Evolutionary conservation across 2,797 vertebrate genomes (phyloP).

Genomic region (Halcyon leucocephala): DNA sequence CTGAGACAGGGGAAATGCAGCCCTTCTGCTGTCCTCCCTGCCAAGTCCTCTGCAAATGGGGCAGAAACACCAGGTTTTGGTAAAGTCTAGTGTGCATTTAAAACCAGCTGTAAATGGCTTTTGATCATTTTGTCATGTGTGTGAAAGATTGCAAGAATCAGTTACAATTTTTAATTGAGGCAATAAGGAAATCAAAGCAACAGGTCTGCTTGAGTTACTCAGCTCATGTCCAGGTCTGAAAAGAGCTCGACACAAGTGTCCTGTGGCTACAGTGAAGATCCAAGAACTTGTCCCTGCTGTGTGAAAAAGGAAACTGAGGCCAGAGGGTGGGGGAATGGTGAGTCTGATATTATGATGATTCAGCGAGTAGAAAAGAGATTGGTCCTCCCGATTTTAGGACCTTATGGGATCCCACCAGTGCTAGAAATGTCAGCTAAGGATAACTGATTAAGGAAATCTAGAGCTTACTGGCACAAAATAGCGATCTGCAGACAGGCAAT

Average conservation of each 20-base stretch:
- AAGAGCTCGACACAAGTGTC: neutral
- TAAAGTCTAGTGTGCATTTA: neutral
- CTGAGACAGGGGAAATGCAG: conserved; percentile 26
- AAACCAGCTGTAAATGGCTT: conserved; percentile 30
- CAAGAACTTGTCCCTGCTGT: neutral
- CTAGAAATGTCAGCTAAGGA: neutral
- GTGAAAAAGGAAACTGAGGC: neutral
- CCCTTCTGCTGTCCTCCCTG: conserved; percentile 19
- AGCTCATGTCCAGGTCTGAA: neutral
- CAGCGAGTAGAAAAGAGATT: neutral
- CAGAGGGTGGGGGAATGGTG: neutral
- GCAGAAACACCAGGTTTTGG: conserved; percentile 39
- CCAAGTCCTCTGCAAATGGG: conserved; percentile 36
- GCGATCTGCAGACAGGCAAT: conserved; percentile 48
- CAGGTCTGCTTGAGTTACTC: neutral
- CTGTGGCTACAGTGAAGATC: neutral
- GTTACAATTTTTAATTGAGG: neutral
- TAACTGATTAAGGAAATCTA: neutral
- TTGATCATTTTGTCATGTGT: neutral
- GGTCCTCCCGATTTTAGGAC: neutral
- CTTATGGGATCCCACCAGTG: neutral
- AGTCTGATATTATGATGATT: neutral
- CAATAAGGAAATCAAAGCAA: neutral
- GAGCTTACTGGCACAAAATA: neutral
- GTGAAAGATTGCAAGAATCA: neutral